These are phyloP conservation scores for Eubucco bourcierii DNA, from an alignment of 2,113 vertebrate genomes.

Conservation along the genomic window DNA sequence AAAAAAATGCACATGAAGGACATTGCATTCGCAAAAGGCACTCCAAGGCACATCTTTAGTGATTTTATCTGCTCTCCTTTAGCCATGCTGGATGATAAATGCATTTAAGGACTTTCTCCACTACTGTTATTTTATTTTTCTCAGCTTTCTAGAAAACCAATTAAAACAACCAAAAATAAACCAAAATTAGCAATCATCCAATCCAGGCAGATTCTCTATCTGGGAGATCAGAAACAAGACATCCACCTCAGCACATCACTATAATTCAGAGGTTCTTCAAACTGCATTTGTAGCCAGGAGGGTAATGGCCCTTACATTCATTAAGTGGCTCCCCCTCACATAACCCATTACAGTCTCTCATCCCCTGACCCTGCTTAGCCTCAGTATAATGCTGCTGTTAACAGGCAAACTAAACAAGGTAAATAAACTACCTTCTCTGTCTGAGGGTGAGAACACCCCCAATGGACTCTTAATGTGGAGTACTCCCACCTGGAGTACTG, in stretches of 20 bases:
- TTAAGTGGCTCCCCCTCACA: constrained; percentile 49
- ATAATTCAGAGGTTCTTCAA: constrained; percentile 70
- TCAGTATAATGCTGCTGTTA: constrained; percentile 47
- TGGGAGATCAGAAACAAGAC: constrained; percentile 43
- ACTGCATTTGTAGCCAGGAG: constrained; percentile 65
- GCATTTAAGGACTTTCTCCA: neutral
- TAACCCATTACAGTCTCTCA: constrained; percentile 45
- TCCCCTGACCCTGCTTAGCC: constrained; percentile 4
- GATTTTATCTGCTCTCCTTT: too few species aligned
- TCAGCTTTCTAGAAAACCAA: constrained; percentile 6
- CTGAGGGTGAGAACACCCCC: constrained; percentile 11
- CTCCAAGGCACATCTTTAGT: too few species aligned
- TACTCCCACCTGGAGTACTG: too few species aligned
- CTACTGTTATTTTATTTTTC: neutral
- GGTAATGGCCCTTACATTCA: constrained; percentile 62
- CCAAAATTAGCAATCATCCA: constrained; percentile 18
- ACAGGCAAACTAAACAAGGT: constrained; percentile 48
- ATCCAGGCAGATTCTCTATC: constrained; percentile 16
- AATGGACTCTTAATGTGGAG: constrained; percentile 42
- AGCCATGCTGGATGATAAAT: neutral
- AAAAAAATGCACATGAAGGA: too few species aligned
- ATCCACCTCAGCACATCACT: constrained; percentile 44
- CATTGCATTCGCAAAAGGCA: too few species aligned
- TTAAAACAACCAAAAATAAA: neutral
- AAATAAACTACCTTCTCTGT: constrained; percentile 37